phyloP scores from a whole-genome alignment of 2,797 vertebrate species.

The Hipposideros larvatus region DNA sequence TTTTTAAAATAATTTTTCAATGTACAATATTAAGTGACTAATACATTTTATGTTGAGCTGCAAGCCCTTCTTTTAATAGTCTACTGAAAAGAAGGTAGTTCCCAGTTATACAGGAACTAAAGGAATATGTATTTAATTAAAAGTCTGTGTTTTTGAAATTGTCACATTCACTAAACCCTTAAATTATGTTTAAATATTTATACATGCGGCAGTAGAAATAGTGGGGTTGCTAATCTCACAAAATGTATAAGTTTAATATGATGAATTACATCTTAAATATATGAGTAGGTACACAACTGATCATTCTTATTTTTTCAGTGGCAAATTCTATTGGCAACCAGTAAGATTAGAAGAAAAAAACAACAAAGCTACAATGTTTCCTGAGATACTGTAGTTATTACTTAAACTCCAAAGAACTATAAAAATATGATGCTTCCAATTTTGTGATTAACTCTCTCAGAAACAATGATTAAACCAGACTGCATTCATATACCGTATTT shows the following conservation, averaged over 20 bases:
- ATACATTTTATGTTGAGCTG: slow-evolving; percentile 44
- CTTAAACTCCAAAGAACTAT: slow-evolving; percentile 57
- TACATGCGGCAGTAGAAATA: not conserved
- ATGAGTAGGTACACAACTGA: slow-evolving; percentile 12
- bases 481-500: not conserved
- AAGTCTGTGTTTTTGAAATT: slow-evolving; percentile 31
- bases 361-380: slow-evolving; percentile 40
- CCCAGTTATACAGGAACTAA: slow-evolving; percentile 49
- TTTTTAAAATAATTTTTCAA: slow-evolving; percentile 77
- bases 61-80: slow-evolving; percentile 58
- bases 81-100: slow-evolving; percentile 64
- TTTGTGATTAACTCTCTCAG: slow-evolving; percentile 42
- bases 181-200: slow-evolving; percentile 56
- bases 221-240: slow-evolving; percentile 35
- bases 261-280: slow-evolving; percentile 40
- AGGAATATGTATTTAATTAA: slow-evolving; percentile 56
- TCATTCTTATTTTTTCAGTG: slow-evolving; percentile 47
- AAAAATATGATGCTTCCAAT: slow-evolving; percentile 52
- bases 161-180: slow-evolving; percentile 18
- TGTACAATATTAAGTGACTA: slow-evolving; percentile 62
- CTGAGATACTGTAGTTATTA: slow-evolving; percentile 42
- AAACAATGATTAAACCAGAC: slow-evolving; percentile 37
- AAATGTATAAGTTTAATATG: not conserved
- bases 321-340: slow-evolving; percentile 59
- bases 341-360: slow-evolving; percentile 17